Base-by-base conservation (phyloP, 2,888 invertebrate genomes). In the Ophion ellenae region DNA sequence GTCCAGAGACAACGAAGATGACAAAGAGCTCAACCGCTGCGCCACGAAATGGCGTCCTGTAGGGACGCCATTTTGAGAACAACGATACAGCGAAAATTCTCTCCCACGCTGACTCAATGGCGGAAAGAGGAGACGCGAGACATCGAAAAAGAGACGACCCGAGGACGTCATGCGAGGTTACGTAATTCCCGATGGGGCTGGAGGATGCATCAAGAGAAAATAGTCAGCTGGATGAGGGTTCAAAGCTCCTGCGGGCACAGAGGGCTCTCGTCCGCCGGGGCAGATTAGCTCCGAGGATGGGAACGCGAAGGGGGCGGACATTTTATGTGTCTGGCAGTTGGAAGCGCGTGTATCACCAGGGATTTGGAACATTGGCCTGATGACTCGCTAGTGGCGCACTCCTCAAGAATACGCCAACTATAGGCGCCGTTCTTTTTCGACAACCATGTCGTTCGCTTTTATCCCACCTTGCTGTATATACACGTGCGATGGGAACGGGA, bases 271-370 rank as follows among this genome's bases (percentile, higher is more conserved):
- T 83, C 87, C 87, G 71, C 78, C 83, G 73, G 66, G 78, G 75
- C 85, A 88, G 89, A 89, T 89, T 89, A 89, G 87, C 85, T 84
- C 81, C 66, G 78, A 40, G 87, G 80, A 47, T 67, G 47, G 40
- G 76, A 61, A 76, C 63, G 73, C 77, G 74, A 76, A 75, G 74
- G 83, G 81, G 76, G 67, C 20, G 67, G 81, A 75, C 83, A 78
- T 90, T 88, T 91, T 91, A 91, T 91, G 90, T 89, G 89, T 90
- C 90, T 91, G 90, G 89, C 85, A 90, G 88, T 86, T 87, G 84
- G 80, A 89, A 90, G 87, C 89, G 88, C 90, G 90, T 90, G 90
- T 90, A 91, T 91, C 91, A 90, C 90, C 84, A 85, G 90, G 90
- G 91, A 92, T 92, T 92, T 88, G 79, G 89, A 89, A 89, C 89